Percentiles rank a stretch among this genome's conserved stretches.
Conservation (phyloP, 2,888 invertebrate species). For the Orchesellides sinensis region DNA sequence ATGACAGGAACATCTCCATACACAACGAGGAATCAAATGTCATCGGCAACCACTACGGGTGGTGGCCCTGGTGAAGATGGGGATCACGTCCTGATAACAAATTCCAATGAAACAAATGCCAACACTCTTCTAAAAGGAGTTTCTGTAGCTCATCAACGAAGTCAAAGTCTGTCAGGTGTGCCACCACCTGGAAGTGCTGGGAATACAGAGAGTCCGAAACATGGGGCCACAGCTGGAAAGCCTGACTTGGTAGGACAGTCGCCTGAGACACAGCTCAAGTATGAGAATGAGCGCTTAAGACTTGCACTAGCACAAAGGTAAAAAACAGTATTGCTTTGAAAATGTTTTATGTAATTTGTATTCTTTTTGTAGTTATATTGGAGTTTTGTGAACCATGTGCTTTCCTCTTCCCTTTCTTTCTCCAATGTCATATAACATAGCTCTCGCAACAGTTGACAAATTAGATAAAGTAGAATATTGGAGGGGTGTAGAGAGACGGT, state of each 20-base stretch:
- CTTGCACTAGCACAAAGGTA: conserved; percentile 96
- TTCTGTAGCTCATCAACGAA: conserved; percentile 77
- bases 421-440: too few species aligned
- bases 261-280: conserved; percentile 92
- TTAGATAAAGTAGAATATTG: background rate
- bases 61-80: conserved; percentile 58
- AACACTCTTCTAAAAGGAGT: conserved; percentile 75
- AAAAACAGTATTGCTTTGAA: background rate
- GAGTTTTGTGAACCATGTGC: background rate
- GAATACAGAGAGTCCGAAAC: conserved; percentile 74
- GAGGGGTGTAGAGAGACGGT: background rate
- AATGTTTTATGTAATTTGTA: too few species aligned
- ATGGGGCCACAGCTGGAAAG: conserved; percentile 69
- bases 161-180: conserved; percentile 77
- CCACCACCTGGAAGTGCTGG: conserved; percentile 64
- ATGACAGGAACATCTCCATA: conserved; percentile 67
- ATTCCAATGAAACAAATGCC: conserved; percentile 73
- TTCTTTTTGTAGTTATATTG: too few species aligned
- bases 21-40: conserved; percentile 64
- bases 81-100: conserved; percentile 69
- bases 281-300: conserved; percentile 97
- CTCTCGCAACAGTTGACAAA: conserved; percentile 2
- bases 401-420: background rate
- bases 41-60: conserved; percentile 33
- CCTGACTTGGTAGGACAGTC: conserved; percentile 75